Evolutionary conservation across 1,140 invertebrate species (phyloP), one percentile per base, ranked within the genome.

Genomic region (Dreissena polymorpha): DNA sequence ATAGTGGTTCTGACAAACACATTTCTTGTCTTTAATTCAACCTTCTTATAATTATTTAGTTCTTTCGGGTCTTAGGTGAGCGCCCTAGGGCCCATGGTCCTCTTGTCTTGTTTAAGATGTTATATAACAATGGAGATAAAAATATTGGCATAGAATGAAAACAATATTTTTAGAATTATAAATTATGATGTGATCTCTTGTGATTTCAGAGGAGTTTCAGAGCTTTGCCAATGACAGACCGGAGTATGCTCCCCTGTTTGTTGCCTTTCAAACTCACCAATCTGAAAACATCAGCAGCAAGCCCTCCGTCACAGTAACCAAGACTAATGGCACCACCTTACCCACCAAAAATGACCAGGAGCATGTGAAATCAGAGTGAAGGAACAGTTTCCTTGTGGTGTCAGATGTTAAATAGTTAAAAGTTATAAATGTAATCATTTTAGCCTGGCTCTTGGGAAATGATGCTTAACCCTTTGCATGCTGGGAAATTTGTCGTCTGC

Each of bases 131-230:
- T 0, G 13, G 27, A n/a, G 5, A 29, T 49, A 49, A 2, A 25
- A 18, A 5, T 51, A 50, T 14, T 18, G 18, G 16, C 70, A n/a
- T 51, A 0, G 10, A 49, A 18, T 49, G n/a, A 18, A 29, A 72
- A 72, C 70, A 72, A 3, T 72, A n/a, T 18, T n/a, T 1, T 13
- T n/a, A 25, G 27, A 51, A n/a, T 14, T 18, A 2, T 5, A 64
- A 64, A 21, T 7, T 73, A 27, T 72, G 57, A 63, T 76, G 39
- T 39, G 39, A 39, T 55, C 21, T 60, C 10, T 70, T 23, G 63
- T 71, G 64, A 75, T 76, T 85, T 51, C 89, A 93, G 92, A 91
- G 69, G 91, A 93, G 83, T 93, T 93, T 76, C 88, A 89, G 74
- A 82, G 72, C 23, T 90, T 89, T 88, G 90, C 92, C 51, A 69